Base-by-base conservation (phyloP, 2,888 invertebrate species). In the Melanostoma scalare region DNA sequence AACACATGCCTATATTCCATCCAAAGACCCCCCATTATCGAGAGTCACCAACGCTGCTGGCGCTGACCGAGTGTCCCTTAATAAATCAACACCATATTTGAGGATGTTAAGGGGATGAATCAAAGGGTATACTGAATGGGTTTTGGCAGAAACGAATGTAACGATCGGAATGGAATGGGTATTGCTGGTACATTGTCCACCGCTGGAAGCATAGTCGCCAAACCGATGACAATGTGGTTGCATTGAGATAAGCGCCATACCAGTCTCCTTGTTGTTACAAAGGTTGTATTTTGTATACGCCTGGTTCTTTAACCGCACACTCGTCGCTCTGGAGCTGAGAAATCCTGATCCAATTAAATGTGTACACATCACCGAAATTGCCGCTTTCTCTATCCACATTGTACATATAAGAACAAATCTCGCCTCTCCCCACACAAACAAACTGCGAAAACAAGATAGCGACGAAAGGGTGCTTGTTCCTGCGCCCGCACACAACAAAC, bases 391-490 rank as follows among this genome's bases (percentile, higher is more conserved):
- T 55, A 56, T 63, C 20, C 65, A 33, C 61, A 10, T 10, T 31
- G 6, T 56, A 20, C 3, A 40, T 58, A 52, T 33, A 31, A 35
- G 6, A 63, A 50, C 63, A 63, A 58, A 53, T 38, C 46, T 58
- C 40, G 4, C 69, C 10, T 48, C 52, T 20, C 44, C 67, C 56
- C 33, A 36, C 84, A 79, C 78, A 84, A 81, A 79, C 78, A 79
- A 85, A 75, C 85, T 86, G 86, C 72, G 74, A 86, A 85, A 86
- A 86, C 86, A 86, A 86, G 86, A 86, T 86, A 86, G 86, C 85
- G 61, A 60, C 52, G 61, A 77, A 82, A 74, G 77, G 69, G 63
- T 72, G 68, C 31, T 53, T n/a, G 44, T 30, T 3, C 10, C 50
- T 30, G 20, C 20, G 50, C n/a, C 10, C 6, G 10, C 38, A 35